These are phyloP conservation scores for Hirudinaria manillensis DNA, from an alignment of 2,888 invertebrate species.

Conservation along the genomic window DNA sequence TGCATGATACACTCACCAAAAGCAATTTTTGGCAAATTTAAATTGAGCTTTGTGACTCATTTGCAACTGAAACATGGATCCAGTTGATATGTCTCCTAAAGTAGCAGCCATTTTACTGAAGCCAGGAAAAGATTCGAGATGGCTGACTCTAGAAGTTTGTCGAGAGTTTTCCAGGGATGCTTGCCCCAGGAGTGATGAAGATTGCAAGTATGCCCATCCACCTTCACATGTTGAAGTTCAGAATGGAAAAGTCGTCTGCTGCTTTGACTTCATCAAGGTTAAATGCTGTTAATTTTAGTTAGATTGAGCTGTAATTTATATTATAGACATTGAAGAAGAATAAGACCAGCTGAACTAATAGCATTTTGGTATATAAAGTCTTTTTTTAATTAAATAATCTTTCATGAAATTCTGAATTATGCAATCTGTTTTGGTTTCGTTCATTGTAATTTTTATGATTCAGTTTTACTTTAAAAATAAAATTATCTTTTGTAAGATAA, in stretches of 20 bases:
- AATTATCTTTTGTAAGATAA: too few species aligned
- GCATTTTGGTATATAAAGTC: too few species aligned
- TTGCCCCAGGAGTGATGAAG: conserved; percentile 26
- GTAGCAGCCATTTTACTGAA: conserved; percentile 23
- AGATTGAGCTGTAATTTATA: neutral
- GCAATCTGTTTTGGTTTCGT: too few species aligned
- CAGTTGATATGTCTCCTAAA: conserved; percentile 14
- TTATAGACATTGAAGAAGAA: too few species aligned
- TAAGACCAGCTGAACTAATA: too few species aligned
- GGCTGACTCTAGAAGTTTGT: conserved; percentile 33
- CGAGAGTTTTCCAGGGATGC: conserved; percentile 28
- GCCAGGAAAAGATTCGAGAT: conserved; percentile 32
- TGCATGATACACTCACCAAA: too few species aligned
- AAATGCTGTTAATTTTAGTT: neutral
- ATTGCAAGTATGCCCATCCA: conserved; percentile 34
- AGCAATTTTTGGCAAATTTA: too few species aligned
- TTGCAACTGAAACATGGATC: conserved; percentile 11
- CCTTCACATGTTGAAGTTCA: conserved; percentile 33
- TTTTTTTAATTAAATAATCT: too few species aligned
- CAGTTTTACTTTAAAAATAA: too few species aligned
- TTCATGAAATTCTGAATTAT: too few species aligned
- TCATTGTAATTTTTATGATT: too few species aligned
- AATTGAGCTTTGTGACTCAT: neutral
- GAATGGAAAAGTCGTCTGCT: conserved; percentile 32
- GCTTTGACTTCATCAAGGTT: conserved; percentile 33